These are phyloP conservation scores for Fistularia tabacaria DNA, from an alignment of 2,797 vertebrate species.

Conservation along the genomic window DNA sequence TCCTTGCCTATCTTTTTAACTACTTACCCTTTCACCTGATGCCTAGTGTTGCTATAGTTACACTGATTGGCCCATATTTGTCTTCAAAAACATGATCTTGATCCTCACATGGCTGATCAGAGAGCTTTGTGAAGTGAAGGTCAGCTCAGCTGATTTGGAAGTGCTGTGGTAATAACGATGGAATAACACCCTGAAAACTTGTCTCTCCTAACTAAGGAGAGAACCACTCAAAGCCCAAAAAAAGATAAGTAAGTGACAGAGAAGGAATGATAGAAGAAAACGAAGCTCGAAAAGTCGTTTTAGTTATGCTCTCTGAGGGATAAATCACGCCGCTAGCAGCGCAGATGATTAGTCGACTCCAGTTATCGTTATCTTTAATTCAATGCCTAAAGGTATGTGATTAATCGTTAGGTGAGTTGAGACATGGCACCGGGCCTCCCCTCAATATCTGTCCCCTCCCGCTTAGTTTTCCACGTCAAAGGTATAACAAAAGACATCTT, in stretches of 20 bases:
- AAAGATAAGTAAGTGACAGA: slow-evolving; percentile 1
- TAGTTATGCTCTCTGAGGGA: slow-evolving; percentile 52
- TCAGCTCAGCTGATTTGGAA: slow-evolving; percentile 10
- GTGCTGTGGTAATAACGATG: slow-evolving; percentile 9
- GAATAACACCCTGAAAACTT: not conserved
- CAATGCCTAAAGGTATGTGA: slow-evolving; percentile 70
- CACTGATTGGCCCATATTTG: slow-evolving; percentile 57
- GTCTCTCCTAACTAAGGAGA: slow-evolving; percentile 18
- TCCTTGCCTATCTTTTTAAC: slow-evolving; percentile 37
- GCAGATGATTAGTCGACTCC: slow-evolving; percentile 70
- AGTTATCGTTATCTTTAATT: slow-evolving; percentile 74
- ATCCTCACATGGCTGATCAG: slow-evolving; percentile 19
- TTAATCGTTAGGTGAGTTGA: slow-evolving; percentile 76
- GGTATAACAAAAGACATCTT: slow-evolving; percentile 72
- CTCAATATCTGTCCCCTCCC: slow-evolving; percentile 19
- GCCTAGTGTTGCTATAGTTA: slow-evolving; percentile 70
- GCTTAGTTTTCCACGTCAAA: slow-evolving; percentile 61
- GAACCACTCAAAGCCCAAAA: slow-evolving; percentile 5
- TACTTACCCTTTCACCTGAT: slow-evolving; percentile 62
- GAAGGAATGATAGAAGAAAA: too few relatives aligned
- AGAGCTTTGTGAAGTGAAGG: slow-evolving; percentile 29
- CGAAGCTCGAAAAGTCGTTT: too few relatives aligned
- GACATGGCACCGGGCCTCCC: slow-evolving; percentile 43
- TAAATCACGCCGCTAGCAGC: slow-evolving; percentile 58
- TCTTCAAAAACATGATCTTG: slow-evolving; percentile 46